Percentiles rank a stretch among this genome's conserved stretches.
Conservation (phyloP, 2,113 vertebrate genomes). For the Aptenodytes patagonicus region DNA sequence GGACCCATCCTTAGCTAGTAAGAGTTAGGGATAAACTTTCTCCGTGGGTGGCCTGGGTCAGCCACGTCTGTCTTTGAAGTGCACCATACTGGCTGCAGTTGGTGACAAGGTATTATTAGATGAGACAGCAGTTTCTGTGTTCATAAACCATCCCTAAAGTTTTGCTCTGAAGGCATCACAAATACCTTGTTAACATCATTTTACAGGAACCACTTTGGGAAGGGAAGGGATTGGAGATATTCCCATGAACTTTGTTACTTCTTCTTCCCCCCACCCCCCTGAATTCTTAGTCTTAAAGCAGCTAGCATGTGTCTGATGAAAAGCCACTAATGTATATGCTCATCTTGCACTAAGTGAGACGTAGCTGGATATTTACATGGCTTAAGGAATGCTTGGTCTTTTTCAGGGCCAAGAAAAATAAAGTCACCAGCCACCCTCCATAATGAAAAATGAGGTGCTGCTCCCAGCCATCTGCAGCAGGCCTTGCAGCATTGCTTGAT, state of each 20-base stretch:
- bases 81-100: background rate
- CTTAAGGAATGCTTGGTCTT: background rate
- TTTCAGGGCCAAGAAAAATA: slow-evolving; percentile 57
- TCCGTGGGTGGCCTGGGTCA: background rate
- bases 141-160: accelerated
- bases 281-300: background rate
- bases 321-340: background rate
- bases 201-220: background rate
- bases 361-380: background rate
- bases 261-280: background rate
- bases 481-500: background rate
- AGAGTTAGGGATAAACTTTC: background rate
- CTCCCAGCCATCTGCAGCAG: slow-evolving; percentile 21
- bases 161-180: background rate
- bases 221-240: background rate
- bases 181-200: background rate
- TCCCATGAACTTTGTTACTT: background rate
- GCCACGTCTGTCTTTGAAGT: background rate
- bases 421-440: background rate
- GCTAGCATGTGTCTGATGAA: background rate
- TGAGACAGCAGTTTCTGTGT: background rate
- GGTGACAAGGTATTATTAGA: background rate
- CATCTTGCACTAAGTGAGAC: background rate
- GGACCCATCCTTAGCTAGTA: background rate
- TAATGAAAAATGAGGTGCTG: slow-evolving; percentile 52